Conservation (phyloP, 1,140 invertebrate genomes). For the Drosophila ficusphila region DNA sequence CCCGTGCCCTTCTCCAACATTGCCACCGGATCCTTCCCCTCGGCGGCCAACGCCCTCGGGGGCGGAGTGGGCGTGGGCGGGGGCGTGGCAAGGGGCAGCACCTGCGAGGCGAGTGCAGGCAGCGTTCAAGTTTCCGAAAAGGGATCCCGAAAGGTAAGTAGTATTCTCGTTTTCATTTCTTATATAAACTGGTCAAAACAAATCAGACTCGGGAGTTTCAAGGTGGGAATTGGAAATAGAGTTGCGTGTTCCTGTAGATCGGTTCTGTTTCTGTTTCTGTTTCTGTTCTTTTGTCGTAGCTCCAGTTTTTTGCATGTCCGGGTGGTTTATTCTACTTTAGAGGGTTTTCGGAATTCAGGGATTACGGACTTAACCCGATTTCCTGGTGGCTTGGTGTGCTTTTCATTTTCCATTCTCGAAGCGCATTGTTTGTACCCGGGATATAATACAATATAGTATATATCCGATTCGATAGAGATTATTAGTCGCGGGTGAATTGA, state of each 20-base stretch:
- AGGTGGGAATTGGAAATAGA: conserved; percentile 2
- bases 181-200: too few species aligned
- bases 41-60: conserved; percentile 61
- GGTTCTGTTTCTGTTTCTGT: conserved; percentile 2
- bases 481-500: conserved; percentile 3
- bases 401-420: conserved; percentile 11
- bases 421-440: too few species aligned
- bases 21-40: conserved; percentile 86
- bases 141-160: conserved; percentile 80
- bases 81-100: conserved; percentile 54
- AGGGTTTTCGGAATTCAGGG: too few species aligned
- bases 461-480: neutral
- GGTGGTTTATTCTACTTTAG: conserved; percentile 1
- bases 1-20: conserved; percentile 97
- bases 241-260: conserved; percentile 6
- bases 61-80: conserved; percentile 37
- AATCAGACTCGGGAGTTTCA: conserved; percentile 10
- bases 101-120: conserved; percentile 50
- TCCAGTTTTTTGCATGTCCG: conserved; percentile 58
- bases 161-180: too few species aligned
- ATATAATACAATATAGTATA: too few species aligned
- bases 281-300: conserved; percentile 35
- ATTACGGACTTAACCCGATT: too few species aligned
- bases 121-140: conserved; percentile 73
- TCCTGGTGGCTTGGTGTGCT: conserved; percentile 16